Base-by-base conservation (phyloP, 2,888 invertebrate genomes). In the Brachycybe producta region DNA sequence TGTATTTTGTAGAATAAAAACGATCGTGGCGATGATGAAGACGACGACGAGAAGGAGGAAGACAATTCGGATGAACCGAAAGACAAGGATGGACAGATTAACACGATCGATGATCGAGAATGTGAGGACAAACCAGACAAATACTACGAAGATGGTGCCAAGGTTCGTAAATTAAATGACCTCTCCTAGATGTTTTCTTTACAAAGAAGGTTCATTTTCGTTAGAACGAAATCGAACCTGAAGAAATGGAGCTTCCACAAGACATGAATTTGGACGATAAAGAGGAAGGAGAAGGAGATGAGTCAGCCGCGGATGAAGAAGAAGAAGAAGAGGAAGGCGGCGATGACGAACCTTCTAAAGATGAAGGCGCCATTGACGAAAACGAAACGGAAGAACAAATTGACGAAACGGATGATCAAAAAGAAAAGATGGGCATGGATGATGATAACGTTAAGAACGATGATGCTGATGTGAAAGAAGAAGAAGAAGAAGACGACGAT, bases 161-260 rank as follows among this genome's bases (percentile, higher is more conserved):
- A 24, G 38, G 51, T 51, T 28, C 17, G 26, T 42, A 5, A 41
- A 21, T 26, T 7, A 38, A 38, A 38, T 38, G 19, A 11, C 11
- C 19, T 38, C 8, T 8, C 23, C 17, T 11, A 5, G 36, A 36
- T 36, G 36, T 36, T 5, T 40, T 23, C 27, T 7, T 13, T 43
- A 19, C 11, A 13, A 27, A 19, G 21, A 7, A 8, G 35, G 32
- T 45, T 2, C 30, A 44, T 23, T 21, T 45, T 2, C 21, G 8
- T 21, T 17, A 40, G 34, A 19, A 56, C 38, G 52, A 62, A 50
- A 57, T 60, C 0, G 86, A 90, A 62, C 81, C 87, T 0, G 87
- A 91, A 66, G 77, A 82, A 43, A 77, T 91, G 66, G 88, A 92
- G 61, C 67, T 92, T 53, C 88, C 90, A 0, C 88, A 92, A 36